A percentile compares a stretch with the other conserved stretches of the same genome.
Conservation (phyloP, 2,113 vertebrate species). For the Bungarus multicinctus region DNA sequence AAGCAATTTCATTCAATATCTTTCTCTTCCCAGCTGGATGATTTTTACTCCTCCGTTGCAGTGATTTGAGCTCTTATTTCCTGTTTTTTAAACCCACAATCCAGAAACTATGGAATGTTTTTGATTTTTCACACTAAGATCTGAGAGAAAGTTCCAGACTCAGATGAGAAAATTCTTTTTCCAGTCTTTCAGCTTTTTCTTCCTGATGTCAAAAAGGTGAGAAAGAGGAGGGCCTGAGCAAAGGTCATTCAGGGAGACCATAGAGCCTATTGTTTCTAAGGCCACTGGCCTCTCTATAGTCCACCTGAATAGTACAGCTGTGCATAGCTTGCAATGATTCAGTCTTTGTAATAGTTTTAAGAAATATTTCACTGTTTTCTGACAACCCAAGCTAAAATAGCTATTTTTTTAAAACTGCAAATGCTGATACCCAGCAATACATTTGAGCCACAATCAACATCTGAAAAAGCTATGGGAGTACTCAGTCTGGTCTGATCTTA, state of each 20-base stretch:
- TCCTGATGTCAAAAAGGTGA: neutral
- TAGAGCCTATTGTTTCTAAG: neutral
- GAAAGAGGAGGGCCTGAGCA: neutral
- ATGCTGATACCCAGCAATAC: neutral
- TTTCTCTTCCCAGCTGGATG: neutral
- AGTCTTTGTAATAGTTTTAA: neutral
- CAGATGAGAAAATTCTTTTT: neutral
- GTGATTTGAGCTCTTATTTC: neutral
- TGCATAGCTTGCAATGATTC: neutral
- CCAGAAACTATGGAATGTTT: neutral
- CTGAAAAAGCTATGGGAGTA: fast-evolving
- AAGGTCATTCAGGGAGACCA: neutral
- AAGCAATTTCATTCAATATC: neutral
- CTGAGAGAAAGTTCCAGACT: neutral
- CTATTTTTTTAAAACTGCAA: neutral
- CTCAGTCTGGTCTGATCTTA: neutral
- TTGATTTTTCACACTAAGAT: neutral
- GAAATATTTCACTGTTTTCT: neutral
- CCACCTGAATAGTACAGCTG: neutral
- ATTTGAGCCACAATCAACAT: neutral
- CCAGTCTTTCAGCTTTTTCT: neutral
- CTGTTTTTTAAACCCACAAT: neutral
- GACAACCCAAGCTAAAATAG: neutral
- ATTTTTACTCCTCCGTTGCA: neutral
- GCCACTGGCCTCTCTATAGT: neutral